Conservation (phyloP, 30 jellyfish, hydroid and myxozoan genomes). For the Aurelia sp. region DNA sequence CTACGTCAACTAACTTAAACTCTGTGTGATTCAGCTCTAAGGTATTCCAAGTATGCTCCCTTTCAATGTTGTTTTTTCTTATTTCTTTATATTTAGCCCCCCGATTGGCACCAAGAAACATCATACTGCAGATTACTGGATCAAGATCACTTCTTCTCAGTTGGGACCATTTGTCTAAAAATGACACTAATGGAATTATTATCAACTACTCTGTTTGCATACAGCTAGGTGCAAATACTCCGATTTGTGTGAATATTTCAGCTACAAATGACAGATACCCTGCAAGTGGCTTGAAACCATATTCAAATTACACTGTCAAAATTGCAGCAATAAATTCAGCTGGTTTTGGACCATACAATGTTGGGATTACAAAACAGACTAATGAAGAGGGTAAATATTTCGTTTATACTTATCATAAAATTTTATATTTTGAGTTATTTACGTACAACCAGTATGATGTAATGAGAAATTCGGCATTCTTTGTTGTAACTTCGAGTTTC, state of each 20-base stretch:
- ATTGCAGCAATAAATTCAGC: slow-evolving; percentile 66
- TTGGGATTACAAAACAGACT: neutral
- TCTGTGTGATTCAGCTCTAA: too few relatives aligned
- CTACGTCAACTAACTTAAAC: too few relatives aligned
- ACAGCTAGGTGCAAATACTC: neutral
- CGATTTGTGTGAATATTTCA: neutral
- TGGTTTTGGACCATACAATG: slow-evolving; percentile 66
- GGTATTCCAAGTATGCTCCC: too few relatives aligned
- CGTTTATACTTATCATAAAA: too few relatives aligned
- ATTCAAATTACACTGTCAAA: slow-evolving; percentile 46
- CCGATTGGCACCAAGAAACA: slow-evolving; percentile 19
- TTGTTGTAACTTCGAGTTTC: too few relatives aligned
- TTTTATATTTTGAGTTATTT: too few relatives aligned
- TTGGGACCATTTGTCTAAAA: slow-evolving; percentile 33
- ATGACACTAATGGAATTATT: slow-evolving; percentile 56
- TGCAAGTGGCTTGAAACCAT: slow-evolving; percentile 41
- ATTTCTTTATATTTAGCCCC: slow-evolving; percentile 16
- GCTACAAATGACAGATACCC: neutral
- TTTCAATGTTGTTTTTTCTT: too few relatives aligned
- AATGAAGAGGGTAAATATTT: slow-evolving; percentile 50
- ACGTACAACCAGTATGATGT: too few relatives aligned
- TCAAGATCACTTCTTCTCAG: slow-evolving; percentile 29
- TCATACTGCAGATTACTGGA: slow-evolving; percentile 7
- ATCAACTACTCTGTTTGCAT: slow-evolving; percentile 1
- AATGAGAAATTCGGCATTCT: too few relatives aligned